phyloP scores from a whole-genome alignment of 2,113 vertebrate genomes.

The Puntigrus tetrazona region DNA sequence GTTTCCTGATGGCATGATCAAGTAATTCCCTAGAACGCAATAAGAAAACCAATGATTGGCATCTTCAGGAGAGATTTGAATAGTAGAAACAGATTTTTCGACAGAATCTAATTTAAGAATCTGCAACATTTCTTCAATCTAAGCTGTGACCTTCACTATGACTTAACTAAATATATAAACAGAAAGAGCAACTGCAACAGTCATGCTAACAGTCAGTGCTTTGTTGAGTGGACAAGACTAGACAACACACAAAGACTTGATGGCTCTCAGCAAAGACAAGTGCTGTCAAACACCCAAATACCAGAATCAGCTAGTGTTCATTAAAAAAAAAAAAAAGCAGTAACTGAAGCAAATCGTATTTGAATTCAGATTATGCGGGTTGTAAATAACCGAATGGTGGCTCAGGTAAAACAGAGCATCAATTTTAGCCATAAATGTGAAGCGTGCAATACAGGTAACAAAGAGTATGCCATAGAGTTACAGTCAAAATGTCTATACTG shows the following conservation, averaged over 20 bases:
- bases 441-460: background rate
- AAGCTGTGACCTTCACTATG: constrained; percentile 26
- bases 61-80: background rate
- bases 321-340: constrained; percentile 61
- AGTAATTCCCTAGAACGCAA: constrained; percentile 86
- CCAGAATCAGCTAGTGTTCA: constrained; percentile 58
- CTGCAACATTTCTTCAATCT: background rate
- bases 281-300: constrained; percentile 70
- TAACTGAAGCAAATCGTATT: constrained; percentile 68
- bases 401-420: constrained; percentile 61
- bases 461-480: background rate
- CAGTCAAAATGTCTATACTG: background rate
- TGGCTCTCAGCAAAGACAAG: constrained; percentile 70
- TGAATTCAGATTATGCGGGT: constrained; percentile 69
- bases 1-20: constrained; percentile 98
- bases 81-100: background rate
- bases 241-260: constrained; percentile 55
- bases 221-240: constrained; percentile 43
- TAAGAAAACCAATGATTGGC: constrained; percentile 18
- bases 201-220: constrained; percentile 61
- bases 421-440: constrained; percentile 65
- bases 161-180: constrained; percentile 1
- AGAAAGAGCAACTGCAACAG: background rate
- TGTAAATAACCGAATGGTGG: constrained; percentile 63
- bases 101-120: constrained; percentile 2